Percentiles rank a stretch among this genome's conserved stretches.
phyloP scores from a whole-genome alignment of 2,888 invertebrate species.

The Hydropsyche betteni region DNA sequence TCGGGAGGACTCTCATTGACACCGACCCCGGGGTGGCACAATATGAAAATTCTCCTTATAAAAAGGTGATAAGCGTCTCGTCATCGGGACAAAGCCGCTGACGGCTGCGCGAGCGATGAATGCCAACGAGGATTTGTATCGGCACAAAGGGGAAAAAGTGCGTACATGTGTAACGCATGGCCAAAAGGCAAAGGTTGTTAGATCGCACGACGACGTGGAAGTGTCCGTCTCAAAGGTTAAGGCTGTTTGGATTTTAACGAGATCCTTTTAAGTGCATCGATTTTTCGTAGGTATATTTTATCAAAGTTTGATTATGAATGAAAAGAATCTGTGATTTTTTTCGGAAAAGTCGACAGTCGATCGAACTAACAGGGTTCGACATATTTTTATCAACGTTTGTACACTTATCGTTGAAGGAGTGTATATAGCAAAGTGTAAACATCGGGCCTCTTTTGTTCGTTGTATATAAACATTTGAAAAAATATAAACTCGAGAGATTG shows the following conservation, averaged over 20 bases:
- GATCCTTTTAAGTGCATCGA: neutral
- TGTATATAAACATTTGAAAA: neutral
- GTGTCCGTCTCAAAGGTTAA: neutral
- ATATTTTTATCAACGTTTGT: too few species aligned
- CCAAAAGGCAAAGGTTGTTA: constrained; percentile 34
- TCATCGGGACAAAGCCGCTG: constrained; percentile 42
- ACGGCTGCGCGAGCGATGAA: constrained; percentile 38
- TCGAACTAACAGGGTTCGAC: neutral
- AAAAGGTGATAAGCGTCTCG: constrained; percentile 49
- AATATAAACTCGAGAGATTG: neutral
- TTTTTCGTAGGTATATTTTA: neutral
- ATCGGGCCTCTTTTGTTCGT: neutral
- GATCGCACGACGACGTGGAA: constrained; percentile 27
- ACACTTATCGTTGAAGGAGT: neutral
- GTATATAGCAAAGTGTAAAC: neutral
- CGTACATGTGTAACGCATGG: constrained; percentile 26
- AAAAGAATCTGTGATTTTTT: neutral
- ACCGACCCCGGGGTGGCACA: constrained; percentile 37
- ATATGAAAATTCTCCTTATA: constrained; percentile 48
- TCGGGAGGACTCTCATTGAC: constrained; percentile 28
- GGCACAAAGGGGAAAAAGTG: constrained; percentile 38
- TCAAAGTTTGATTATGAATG: neutral
- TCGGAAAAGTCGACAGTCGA: neutral
- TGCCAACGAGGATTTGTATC: constrained; percentile 43
- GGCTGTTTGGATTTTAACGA: constrained; percentile 15